Evolutionary conservation across 2,113 vertebrate genomes (phyloP), one percentile per base, ranked within the genome.

Genomic region (Calypte anna): DNA sequence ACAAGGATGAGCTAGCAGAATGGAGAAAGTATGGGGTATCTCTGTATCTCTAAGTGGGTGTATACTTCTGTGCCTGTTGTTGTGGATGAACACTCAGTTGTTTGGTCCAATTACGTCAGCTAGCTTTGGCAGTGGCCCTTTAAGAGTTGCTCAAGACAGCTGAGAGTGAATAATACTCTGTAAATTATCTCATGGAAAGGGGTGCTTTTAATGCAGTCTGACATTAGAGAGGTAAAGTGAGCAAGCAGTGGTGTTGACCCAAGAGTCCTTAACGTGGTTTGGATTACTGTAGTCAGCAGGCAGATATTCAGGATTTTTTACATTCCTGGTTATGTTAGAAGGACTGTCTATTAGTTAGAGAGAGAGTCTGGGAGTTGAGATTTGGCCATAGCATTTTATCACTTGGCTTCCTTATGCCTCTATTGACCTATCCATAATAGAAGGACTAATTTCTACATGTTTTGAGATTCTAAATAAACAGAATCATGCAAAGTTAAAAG

Each of bases 291-390:
- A 14, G 6, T 94, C 76, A 93, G 72, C 86, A 94, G 77, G 73
- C 58, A 90, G 80, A 82, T 88, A 91, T n/a, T 94, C 80, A 82
- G 86, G 90, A 93, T 68, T 86, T 96, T 90, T 93, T 82, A 73
- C 88, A 88, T 90, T 94, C 62, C 66, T 86, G 25, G 25, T 93
- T 75, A 14, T 18, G 27, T 54, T 84, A 75, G 68, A 75, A 83
- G 82, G 31, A 40, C 55, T 36, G 25, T 50, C 27, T 91, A 0
- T 69, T 82, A 67, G 14, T n/a, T 57, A 70, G 50, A 79, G 14
- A 31, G 66, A 75, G 94, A 86, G 73, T 46, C 50, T 30, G 30
- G 55, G 66, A 88, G 43, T 74, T 9, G 17, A 48, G 54, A 44
- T 79, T 62, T 83, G 58, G 36, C 40, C 12, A 0, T 33, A 79